A percentile compares a stretch with the other conserved stretches of the same genome.
Conservation (phyloP, 1,140 invertebrate genomes). For the Cataglyphis hispanica region DNA sequence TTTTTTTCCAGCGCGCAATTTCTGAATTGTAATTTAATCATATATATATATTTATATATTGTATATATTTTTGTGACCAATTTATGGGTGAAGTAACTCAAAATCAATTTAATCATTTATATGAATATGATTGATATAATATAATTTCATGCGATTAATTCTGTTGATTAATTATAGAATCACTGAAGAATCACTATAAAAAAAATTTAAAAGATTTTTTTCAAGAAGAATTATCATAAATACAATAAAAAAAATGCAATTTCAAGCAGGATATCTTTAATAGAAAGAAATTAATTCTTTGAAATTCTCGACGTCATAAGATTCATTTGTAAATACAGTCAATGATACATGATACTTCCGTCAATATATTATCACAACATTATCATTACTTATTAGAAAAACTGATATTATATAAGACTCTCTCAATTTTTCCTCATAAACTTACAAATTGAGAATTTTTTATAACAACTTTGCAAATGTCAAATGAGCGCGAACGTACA, state of each 20-base stretch:
- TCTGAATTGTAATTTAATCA: background rate
- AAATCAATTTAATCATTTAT: background rate
- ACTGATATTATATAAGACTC: background rate
- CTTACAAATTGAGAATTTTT: too few species aligned
- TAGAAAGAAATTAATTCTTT: background rate
- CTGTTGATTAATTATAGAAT: background rate
- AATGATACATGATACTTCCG: background rate
- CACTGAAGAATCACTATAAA: background rate
- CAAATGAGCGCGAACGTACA: background rate
- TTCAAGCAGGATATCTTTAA: background rate
- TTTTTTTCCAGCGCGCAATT: background rate
- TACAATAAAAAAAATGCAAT: background rate
- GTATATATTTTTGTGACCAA: background rate
- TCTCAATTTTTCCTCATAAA: background rate
- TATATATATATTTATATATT: too few species aligned
- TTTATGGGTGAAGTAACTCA: background rate
- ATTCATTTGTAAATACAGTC: background rate
- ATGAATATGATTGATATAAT: background rate
- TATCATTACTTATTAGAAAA: background rate
- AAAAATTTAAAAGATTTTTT: background rate
- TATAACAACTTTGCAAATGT: background rate
- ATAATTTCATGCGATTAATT: background rate
- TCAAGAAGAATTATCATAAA: background rate
- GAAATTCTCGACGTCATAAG: background rate
- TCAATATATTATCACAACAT: background rate